phyloP scores from a whole-genome alignment of 2,888 invertebrate genomes.

The Anorthoa munda region DNA sequence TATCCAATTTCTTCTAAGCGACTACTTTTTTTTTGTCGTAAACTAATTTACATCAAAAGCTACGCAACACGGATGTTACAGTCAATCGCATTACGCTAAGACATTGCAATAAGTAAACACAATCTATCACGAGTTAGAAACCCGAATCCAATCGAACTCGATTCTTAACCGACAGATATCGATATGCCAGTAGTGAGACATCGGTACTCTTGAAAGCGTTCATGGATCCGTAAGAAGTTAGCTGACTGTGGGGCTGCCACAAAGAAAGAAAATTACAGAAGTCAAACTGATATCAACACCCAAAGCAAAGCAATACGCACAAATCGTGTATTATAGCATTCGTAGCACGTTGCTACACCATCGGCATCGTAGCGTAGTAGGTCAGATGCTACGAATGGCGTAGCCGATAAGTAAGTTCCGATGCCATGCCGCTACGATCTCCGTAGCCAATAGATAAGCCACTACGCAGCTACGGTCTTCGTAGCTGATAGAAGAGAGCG shows the following conservation, averaged over 20 bases:
- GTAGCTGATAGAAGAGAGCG: neutral
- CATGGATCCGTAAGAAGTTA: conserved; percentile 79
- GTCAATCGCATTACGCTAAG: conserved; percentile 51
- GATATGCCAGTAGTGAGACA: conserved; percentile 66
- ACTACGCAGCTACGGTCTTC: neutral
- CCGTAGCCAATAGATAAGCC: neutral
- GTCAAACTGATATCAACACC: conserved; percentile 18
- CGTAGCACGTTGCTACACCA: neutral
- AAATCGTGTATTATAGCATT: neutral
- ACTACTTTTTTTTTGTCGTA: conserved; percentile 6
- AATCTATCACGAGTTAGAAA: conserved; percentile 60
- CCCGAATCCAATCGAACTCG: conserved; percentile 57
- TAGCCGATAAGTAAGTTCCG: conserved; percentile 11
- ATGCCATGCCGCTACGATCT: neutral
- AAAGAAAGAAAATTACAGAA: conserved; percentile 44
- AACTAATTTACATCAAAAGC: conserved; percentile 31
- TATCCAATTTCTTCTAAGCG: conserved; percentile 26
- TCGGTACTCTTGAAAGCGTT: conserved; percentile 74
- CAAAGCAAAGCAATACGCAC: conserved; percentile 2
- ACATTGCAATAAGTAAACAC: conserved; percentile 49
- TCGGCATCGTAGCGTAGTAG: conserved; percentile 26
- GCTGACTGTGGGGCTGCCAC: conserved; percentile 72
- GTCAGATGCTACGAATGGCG: conserved; percentile 20
- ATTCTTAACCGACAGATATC: conserved; percentile 65
- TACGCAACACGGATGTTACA: conserved; percentile 48